phyloP scores from a whole-genome alignment of 1,140 invertebrate genomes.

The Drosophila nannoptera region DNA sequence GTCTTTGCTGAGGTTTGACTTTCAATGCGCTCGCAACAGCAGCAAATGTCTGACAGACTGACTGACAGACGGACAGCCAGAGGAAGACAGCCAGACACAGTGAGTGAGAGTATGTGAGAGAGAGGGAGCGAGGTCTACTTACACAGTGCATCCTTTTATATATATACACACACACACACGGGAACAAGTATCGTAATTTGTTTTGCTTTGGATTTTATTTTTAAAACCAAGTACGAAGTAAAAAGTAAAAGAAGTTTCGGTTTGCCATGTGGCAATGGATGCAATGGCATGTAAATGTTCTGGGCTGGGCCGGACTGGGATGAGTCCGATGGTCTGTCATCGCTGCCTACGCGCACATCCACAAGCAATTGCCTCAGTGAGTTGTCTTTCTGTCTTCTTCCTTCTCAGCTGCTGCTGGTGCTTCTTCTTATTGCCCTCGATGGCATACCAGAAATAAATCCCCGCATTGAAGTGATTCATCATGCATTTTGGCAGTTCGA shows the following conservation, averaged over 20 bases:
- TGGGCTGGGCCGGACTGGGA: not conserved
- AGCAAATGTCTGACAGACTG: slow-evolving; percentile 4
- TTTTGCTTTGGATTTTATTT: slow-evolving; percentile 52
- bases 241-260: slow-evolving; percentile 14
- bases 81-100: not conserved
- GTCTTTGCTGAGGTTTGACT: slow-evolving; percentile 26
- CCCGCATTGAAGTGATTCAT: slow-evolving; percentile 37
- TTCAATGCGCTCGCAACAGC: slow-evolving; percentile 18
- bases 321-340: slow-evolving; percentile 3
- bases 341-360: slow-evolving; percentile 40
- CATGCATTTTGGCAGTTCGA: slow-evolving; percentile 24
- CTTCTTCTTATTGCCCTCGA: slow-evolving; percentile 4
- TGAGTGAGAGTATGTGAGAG: not conserved
- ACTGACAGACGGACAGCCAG: slow-evolving; percentile 2
- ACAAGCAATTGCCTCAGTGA: slow-evolving; percentile 19
- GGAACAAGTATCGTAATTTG: slow-evolving; percentile 39
- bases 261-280: slow-evolving; percentile 33
- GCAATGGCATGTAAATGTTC: not conserved
- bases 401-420: not conserved
- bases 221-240: slow-evolving; percentile 32
- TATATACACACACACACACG: not conserved
- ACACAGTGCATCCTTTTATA: slow-evolving; percentile 47
- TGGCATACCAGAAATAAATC: not conserved
- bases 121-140: slow-evolving; percentile 1
- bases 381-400: slow-evolving; percentile 10